Percentiles rank a stretch among this genome's conserved stretches.
These are phyloP conservation scores for Sebastes iracundus DNA, from an alignment of 2,797 vertebrate species.

Conservation along the genomic window DNA sequence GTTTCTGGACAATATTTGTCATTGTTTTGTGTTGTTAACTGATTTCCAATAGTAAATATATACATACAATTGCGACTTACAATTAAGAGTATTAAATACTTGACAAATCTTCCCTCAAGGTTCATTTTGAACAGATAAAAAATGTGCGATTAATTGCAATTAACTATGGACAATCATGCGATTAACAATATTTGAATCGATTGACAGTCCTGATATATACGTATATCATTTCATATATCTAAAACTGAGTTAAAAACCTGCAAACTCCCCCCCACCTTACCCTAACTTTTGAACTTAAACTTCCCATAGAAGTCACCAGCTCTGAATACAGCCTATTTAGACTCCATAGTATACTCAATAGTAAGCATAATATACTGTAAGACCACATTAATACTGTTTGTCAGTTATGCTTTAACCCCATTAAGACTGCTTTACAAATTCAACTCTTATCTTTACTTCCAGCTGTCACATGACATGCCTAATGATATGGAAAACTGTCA, in stretches of 20 bases:
- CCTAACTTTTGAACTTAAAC: not conserved
- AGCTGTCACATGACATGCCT: not conserved
- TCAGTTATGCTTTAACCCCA: not conserved
- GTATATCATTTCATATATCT: too few species aligned
- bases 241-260: not conserved
- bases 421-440: not conserved
- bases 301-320: not conserved
- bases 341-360: not conserved
- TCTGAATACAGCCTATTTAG: slow-evolving; percentile 35
- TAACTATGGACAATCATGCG: too few species aligned
- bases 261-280: not conserved
- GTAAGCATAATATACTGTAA: not conserved
- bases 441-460: not conserved
- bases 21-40: too few species aligned
- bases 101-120: too few species aligned
- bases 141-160: too few species aligned
- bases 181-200: too few species aligned
- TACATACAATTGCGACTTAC: too few species aligned
- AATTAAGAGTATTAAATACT: too few species aligned
- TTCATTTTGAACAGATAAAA: too few species aligned
- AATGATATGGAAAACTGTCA: not conserved
- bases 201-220: too few species aligned
- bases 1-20: too few species aligned
- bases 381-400: not conserved
- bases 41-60: too few species aligned